Conservation (phyloP, 1,140 invertebrate genomes). For the Cydia pomonella region DNA sequence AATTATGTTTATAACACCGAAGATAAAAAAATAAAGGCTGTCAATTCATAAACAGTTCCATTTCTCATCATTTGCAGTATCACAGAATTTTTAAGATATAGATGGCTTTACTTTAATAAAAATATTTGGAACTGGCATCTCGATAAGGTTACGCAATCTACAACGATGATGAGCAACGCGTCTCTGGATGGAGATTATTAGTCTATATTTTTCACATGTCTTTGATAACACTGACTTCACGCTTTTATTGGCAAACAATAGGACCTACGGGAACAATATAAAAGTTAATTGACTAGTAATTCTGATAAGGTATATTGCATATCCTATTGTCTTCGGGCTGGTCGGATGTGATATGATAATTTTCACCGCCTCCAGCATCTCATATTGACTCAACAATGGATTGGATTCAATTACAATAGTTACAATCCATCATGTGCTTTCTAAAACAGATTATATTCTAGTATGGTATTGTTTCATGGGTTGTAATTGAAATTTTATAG, state of each 20-base stretch:
- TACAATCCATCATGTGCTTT: slow-evolving; percentile 26
- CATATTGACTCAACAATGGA: slow-evolving; percentile 23
- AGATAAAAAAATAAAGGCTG: not conserved
- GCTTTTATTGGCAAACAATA: slow-evolving; percentile 18
- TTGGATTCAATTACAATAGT: not conserved
- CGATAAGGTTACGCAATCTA: no score
- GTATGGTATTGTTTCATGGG: not conserved
- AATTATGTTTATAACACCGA: not conserved
- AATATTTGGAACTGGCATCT: no score
- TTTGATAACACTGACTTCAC: not conserved
- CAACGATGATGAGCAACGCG: no score
- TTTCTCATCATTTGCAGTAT: no score
- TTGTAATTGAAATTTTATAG: not conserved
- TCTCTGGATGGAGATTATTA: not conserved
- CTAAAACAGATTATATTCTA: slow-evolving; percentile 10
- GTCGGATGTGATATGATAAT: slow-evolving; percentile 13
- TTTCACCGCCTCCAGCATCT: slow-evolving; percentile 16
- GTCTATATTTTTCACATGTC: not conserved
- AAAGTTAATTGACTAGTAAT: slow-evolving; percentile 27
- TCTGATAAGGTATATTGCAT: slow-evolving; percentile 4
- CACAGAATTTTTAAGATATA: no score
- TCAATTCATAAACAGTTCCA: not conserved
- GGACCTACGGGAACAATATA: not conserved
- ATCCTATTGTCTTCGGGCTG: slow-evolving; percentile 5
- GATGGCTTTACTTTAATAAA: no score